Evolutionary conservation across 2,888 invertebrate species (phyloP).

Genomic region (Serrognathus titanus): DNA sequence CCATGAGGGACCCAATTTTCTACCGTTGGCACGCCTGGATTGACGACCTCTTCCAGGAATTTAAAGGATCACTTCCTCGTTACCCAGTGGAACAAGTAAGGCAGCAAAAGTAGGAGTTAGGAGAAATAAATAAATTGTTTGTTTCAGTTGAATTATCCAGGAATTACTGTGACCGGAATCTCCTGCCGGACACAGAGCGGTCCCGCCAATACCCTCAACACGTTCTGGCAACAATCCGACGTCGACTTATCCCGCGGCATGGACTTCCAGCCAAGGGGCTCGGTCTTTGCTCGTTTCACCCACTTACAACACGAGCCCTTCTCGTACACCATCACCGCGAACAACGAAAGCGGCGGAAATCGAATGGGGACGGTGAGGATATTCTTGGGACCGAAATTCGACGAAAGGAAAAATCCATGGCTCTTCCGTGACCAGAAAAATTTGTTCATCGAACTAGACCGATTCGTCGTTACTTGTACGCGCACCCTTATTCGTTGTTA

Average conservation of each 20-base stretch:
- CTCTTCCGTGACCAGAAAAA: constrained; percentile 60
- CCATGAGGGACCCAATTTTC: constrained; percentile 84
- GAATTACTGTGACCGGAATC: constrained; percentile 58
- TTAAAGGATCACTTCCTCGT: constrained; percentile 66
- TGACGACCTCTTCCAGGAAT: constrained; percentile 72
- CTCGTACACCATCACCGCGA: constrained; percentile 54
- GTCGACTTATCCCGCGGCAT: constrained; percentile 76
- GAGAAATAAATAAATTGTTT: neutral
- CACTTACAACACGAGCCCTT: constrained; percentile 76
- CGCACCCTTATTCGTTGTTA: constrained; percentile 16
- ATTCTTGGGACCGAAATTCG: constrained; percentile 65
- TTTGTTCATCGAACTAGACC: constrained; percentile 72
- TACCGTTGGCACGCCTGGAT: constrained; percentile 82
- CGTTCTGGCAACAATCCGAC: constrained; percentile 78
- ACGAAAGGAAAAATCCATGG: constrained; percentile 62
- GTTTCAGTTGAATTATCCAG: constrained; percentile 60
- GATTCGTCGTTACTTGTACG: constrained; percentile 63
- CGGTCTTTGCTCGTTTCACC: constrained; percentile 69
- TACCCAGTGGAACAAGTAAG: constrained; percentile 60
- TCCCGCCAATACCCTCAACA: constrained; percentile 57
- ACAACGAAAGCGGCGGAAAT: constrained; percentile 53
- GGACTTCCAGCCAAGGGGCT: constrained; percentile 76
- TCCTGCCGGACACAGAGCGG: constrained; percentile 54
- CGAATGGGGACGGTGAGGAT: constrained; percentile 65
- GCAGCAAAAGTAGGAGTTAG: too few relatives aligned